Base-by-base conservation (phyloP, 37 sponge, comb jelly and placozoan species). In the Bolinopsis microptera region DNA sequence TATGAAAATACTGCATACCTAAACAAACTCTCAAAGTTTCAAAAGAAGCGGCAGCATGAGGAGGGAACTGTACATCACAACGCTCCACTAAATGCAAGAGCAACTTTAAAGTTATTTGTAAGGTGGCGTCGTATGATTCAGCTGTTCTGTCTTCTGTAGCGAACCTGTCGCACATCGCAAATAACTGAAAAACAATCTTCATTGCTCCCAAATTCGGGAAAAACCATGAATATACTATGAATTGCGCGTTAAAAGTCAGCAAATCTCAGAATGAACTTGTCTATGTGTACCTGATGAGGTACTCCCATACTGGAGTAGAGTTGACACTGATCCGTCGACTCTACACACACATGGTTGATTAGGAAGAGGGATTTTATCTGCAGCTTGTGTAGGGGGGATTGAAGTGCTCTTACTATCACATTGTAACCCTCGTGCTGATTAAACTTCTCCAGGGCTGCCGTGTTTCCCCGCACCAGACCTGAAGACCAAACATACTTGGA, bases 381-480 rank as follows among this genome's bases (percentile, higher is more conserved):
- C 9, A 77, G 35, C 21, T 77, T 77, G 18, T 31, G 27, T 21
- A 77, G 35, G 3, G 21, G 18, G 9, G 80, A 77, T 32, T 77
- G 80, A 0, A 77, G 80, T 3, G 80, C 34, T 13, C 80, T 2
- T 8, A 77, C 21, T 13, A 77, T 27, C 36, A 35, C 80, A 18
- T 77, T 86, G 90, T 86, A 86, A 28, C 90, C 90, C 0, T 86
- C 61, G 28, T 39, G 36, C 61, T 86, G 48, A 30, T 39, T 86
- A 86, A 86, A 86, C 61, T 86, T 86, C 13, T 9, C 90, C 90
- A 86, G 90, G 18, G 90, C 90, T 21, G 28, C 36, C 26, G 16
- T 9, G 90, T 86, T 86, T n/a, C 90, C 90, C 23, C 90, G 90
- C 22, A 86, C 90, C 26, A 86, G 31, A 86, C 90, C 90, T 86